A percentile compares a stretch with the other conserved stretches of the same genome.
Conservation (phyloP, 2,797 vertebrate genomes). For the Novumbra hubbsi region DNA sequence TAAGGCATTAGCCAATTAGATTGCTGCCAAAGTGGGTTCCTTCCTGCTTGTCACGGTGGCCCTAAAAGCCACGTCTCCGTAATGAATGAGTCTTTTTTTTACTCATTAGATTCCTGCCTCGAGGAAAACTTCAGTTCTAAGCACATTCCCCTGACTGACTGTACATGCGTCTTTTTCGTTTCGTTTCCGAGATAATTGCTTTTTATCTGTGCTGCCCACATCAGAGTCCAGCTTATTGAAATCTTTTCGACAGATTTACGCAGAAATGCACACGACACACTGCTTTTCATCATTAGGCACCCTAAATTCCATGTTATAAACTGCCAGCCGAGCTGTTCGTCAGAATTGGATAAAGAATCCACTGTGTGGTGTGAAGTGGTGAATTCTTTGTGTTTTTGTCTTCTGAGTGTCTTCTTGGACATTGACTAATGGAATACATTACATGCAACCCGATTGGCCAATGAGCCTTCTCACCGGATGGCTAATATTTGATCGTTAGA, state of each 20-base stretch:
- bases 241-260: neutral
- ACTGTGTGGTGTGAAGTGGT: slow-evolving; percentile 28
- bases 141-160: neutral
- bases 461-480: neutral
- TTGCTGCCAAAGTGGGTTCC: slow-evolving; percentile 16
- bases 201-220: neutral
- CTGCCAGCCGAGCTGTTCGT: slow-evolving; percentile 20
- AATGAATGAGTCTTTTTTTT: neutral
- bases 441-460: neutral
- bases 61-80: slow-evolving; percentile 5
- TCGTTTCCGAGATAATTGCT: neutral
- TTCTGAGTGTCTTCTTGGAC: slow-evolving; percentile 18
- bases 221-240: neutral
- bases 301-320: neutral
- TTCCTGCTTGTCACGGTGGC: slow-evolving; percentile 19
- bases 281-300: neutral
- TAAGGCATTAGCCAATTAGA: slow-evolving; percentile 28
- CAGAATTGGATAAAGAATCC: slow-evolving; percentile 17
- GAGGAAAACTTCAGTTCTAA: neutral
- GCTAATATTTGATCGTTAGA: neutral
- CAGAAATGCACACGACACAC: neutral
- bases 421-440: neutral
- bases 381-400: slow-evolving; percentile 9
- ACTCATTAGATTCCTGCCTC: slow-evolving; percentile 22
- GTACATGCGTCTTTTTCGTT: neutral